Evolutionary conservation across 2,113 vertebrate genomes (phyloP), one percentile per base, ranked within the genome.

Genomic region (Cisticola juncidis): DNA sequence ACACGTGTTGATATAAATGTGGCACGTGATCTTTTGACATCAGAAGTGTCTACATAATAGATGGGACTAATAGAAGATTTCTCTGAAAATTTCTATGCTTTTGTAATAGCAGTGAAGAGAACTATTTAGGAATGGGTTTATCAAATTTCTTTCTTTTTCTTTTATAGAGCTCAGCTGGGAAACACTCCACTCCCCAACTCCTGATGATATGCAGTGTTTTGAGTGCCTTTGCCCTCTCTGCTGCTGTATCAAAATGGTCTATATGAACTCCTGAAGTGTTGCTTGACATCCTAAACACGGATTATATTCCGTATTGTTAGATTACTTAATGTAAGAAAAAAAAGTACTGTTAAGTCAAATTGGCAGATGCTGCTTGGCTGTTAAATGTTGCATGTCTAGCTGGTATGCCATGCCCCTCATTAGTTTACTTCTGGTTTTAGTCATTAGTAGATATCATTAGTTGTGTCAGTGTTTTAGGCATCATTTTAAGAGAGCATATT

Each of bases 121-220:
- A 60, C 15, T 56, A 25, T 44, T 96, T 85, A 42, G 6, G 65
- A 76, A 48, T 42, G 15, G 5, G 11, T 45, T 95, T 69, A 82
- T 65, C 33, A 56, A 44, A 58, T 74, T 44, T 70, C 11, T 65
- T 6, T 86, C 1, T 66, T 2, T 35, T 42, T 23, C 33, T 54
- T 64, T 72, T 54, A 20, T 15, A 97, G 97, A 96, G 77, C 85
- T 86, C 95, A 91, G 93, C 90, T 92, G 96, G 95, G 74, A 96
- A 97, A 54, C 90, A 94, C 14, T 80, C 93, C 9, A 54, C 38
- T 73, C 36, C 92, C 3, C 53, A 1, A 44, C 25, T 96, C 45
- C 86, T 97, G 86, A 62, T 96, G 76, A 33, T 97, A 17, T 31
- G 96, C 86, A 97, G 95, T 74, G 70, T 95, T 94, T 70, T 97